A percentile compares a stretch with the other conserved stretches of the same genome.
Evolutionary conservation across 2,888 invertebrate genomes (phyloP).

Genomic region (Eudasyphora cyanicolor): DNA sequence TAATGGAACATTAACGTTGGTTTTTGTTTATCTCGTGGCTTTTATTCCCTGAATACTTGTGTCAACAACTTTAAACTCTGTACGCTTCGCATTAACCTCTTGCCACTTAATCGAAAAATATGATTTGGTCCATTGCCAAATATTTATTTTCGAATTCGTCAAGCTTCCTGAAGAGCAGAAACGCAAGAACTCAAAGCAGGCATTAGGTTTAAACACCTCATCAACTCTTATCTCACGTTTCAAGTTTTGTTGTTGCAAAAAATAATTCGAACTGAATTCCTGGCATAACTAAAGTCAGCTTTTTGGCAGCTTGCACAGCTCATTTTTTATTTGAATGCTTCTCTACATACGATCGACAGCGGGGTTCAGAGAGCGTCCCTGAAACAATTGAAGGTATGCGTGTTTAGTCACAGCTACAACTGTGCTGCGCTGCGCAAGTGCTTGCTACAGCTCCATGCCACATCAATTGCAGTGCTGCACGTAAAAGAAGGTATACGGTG

Average conservation of each 20-base stretch:
- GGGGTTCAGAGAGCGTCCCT: background rate
- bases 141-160: conserved; percentile 62
- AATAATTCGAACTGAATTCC: conserved; percentile 10
- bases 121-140: conserved; percentile 36
- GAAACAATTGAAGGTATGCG: conserved; percentile 4
- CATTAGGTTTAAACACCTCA: conserved; percentile 61
- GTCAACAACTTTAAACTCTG: background rate
- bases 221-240: conserved; percentile 62
- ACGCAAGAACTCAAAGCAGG: background rate
- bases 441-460: conserved; percentile 20
- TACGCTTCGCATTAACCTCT: background rate
- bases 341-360: background rate
- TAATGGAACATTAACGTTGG: too few relatives aligned
- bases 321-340: background rate
- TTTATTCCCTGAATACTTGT: too few relatives aligned
- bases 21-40: too few relatives aligned
- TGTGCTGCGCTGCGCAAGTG: background rate
- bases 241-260: conserved; percentile 1
- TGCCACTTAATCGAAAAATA: background rate
- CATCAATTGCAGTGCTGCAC: conserved; percentile 48
- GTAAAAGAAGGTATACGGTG: conserved; percentile 23
- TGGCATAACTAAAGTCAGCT: background rate
- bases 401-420: conserved; percentile 1
- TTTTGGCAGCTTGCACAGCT: background rate
- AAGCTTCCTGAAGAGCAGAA: conserved; percentile 50